Percentiles rank a stretch among this genome's conserved stretches.
Evolutionary conservation across 2,113 vertebrate species (phyloP).

Genomic region (Falco punctatus): DNA sequence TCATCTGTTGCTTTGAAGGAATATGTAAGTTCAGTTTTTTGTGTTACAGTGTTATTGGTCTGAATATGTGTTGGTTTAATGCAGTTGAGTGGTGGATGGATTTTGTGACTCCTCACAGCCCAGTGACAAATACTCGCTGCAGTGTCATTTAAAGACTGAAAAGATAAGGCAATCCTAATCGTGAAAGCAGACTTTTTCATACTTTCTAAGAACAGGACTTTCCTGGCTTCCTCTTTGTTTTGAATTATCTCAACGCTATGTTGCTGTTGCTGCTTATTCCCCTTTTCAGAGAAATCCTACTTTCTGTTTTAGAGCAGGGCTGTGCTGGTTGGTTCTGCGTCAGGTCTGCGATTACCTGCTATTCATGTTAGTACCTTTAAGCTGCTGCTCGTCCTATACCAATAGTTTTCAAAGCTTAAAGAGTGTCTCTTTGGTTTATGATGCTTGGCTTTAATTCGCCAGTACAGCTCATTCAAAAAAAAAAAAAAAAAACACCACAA

Average conservation of each 20-base stretch:
- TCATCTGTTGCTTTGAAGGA: background rate
- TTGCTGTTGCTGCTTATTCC: background rate
- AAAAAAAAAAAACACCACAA: no score
- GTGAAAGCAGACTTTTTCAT: background rate
- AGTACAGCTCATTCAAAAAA: background rate
- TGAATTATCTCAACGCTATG: background rate
- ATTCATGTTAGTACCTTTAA: fast-evolving
- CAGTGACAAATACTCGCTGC: background rate
- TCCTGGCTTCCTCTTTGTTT: background rate
- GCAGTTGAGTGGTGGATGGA: background rate
- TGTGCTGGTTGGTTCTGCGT: background rate
- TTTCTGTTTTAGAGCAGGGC: background rate
- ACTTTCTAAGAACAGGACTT: background rate
- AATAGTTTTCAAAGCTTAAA: background rate
- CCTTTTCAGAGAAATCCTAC: background rate
- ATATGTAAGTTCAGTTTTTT: background rate
- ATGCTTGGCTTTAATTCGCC: background rate
- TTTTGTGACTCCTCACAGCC: background rate
- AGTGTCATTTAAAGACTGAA: background rate
- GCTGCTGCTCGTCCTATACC: background rate
- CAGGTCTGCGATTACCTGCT: background rate
- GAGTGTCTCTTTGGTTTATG: background rate
- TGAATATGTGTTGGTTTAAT: background rate
- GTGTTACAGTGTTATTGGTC: background rate
- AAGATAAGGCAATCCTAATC: background rate